Percentiles rank a stretch among this genome's conserved stretches.
Evolutionary conservation across 2,797 vertebrate species (phyloP).

Genomic region (Oreochromis grahami): DNA sequence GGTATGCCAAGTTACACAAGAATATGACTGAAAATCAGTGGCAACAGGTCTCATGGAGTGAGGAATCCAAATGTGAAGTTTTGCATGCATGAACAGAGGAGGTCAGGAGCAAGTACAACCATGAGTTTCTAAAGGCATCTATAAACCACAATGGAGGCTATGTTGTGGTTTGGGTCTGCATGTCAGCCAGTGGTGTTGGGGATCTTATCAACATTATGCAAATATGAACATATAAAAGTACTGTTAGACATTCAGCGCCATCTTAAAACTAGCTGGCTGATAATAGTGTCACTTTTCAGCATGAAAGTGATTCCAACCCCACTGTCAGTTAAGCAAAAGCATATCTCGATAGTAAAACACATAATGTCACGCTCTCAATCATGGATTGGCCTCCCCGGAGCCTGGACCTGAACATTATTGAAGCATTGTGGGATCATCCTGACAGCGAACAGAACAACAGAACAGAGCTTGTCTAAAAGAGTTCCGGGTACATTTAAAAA

Average conservation of each 20-base stretch:
- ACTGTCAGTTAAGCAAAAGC: not conserved
- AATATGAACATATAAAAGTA: not conserved
- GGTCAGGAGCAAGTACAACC: not conserved
- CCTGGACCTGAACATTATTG: not conserved
- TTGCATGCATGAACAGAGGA: not conserved
- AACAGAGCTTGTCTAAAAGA: not conserved
- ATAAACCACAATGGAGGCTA: not conserved
- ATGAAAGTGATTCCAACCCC: not conserved
- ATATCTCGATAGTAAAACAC: not conserved
- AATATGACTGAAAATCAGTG: not conserved
- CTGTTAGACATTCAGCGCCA: not conserved
- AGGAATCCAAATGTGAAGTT: not conserved
- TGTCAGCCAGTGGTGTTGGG: not conserved
- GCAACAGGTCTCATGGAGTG: not conserved
- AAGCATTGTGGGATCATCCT: not conserved
- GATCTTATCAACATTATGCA: not conserved
- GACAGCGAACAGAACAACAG: not conserved
- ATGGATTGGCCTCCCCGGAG: not conserved
- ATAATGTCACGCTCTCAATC: not conserved
- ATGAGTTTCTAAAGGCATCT: not conserved
- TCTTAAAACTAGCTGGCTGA: not conserved
- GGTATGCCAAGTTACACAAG: not conserved
- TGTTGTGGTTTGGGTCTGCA: not conserved
- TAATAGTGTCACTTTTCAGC: not conserved
- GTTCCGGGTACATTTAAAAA: not conserved